A percentile compares a stretch with the other conserved stretches of the same genome.
Evolutionary conservation across 2,113 vertebrate genomes (phyloP).

Genomic region (Aegotheles bennettii): DNA sequence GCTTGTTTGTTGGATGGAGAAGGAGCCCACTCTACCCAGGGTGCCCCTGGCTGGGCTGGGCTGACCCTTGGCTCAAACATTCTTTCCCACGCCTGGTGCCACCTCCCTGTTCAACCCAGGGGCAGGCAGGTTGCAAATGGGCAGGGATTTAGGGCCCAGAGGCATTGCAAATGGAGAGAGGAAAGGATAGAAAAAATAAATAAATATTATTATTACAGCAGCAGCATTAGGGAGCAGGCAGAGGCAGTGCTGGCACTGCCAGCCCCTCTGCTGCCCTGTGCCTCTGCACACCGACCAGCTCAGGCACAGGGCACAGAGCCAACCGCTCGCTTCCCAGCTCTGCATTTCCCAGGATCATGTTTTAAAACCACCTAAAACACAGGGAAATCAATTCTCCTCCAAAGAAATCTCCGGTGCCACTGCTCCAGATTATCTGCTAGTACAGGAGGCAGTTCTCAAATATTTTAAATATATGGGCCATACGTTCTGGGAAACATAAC

Average conservation of each 20-base stretch:
- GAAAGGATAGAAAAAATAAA: neutral
- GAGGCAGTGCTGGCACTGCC: neutral
- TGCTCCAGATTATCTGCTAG: neutral
- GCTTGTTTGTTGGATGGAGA: neutral
- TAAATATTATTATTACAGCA: neutral
- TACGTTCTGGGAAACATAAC: conserved; percentile 56
- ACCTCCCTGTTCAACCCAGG: neutral
- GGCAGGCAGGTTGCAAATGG: neutral
- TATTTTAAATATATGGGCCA: conserved; percentile 14
- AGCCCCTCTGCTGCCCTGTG: neutral
- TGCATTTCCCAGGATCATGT: neutral
- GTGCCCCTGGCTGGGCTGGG: neutral
- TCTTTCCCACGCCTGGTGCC: neutral
- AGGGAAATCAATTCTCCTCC: neutral
- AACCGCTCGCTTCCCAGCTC: neutral
- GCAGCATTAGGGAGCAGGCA: accelerated
- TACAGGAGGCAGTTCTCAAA: conserved; percentile 11
- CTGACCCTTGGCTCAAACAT: neutral
- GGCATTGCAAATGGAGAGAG: neutral
- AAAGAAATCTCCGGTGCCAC: neutral
- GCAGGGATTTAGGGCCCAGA: neutral
- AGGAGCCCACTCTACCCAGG: neutral
- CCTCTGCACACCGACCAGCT: accelerated
- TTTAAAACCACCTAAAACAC: neutral
- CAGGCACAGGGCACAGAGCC: accelerated